A percentile compares a stretch with the other conserved stretches of the same genome.
These are phyloP conservation scores for Caenorhabditis inopinata DNA, from an alignment of 1,140 invertebrate species.

Conservation along the genomic window DNA sequence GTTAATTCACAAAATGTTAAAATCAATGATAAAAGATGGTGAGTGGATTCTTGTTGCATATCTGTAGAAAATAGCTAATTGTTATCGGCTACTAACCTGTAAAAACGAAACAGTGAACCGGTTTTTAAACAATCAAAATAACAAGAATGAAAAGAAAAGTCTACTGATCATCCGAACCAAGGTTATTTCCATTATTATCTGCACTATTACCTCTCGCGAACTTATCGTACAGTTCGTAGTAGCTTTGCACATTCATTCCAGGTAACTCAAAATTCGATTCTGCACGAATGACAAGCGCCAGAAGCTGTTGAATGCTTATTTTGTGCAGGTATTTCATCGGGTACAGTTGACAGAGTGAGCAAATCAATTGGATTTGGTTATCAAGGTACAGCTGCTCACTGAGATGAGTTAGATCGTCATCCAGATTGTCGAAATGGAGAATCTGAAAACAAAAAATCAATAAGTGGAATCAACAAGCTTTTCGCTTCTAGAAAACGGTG, in stretches of 20 bases:
- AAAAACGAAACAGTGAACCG: too few species aligned
- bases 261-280: background rate
- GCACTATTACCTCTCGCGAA: too few species aligned
- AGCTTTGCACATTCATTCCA: background rate
- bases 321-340: background rate
- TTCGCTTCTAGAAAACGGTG: too few species aligned
- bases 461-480: background rate
- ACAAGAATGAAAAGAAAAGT: too few species aligned
- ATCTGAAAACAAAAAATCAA: background rate
- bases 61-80: too few species aligned
- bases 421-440: background rate
- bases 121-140: too few species aligned
- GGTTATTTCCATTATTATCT: too few species aligned
- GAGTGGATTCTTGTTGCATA: too few species aligned
- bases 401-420: background rate
- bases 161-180: too few species aligned
- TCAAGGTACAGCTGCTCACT: background rate
- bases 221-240: background rate
- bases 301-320: background rate
- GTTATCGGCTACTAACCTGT: too few species aligned
- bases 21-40: too few species aligned
- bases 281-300: background rate
- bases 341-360: background rate
- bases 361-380: background rate
- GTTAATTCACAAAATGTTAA: too few species aligned